Percentiles rank a stretch among this genome's conserved stretches.
These are phyloP conservation scores for Limnephilus lunatus DNA, from an alignment of 2,888 invertebrate genomes.

Conservation along the genomic window DNA sequence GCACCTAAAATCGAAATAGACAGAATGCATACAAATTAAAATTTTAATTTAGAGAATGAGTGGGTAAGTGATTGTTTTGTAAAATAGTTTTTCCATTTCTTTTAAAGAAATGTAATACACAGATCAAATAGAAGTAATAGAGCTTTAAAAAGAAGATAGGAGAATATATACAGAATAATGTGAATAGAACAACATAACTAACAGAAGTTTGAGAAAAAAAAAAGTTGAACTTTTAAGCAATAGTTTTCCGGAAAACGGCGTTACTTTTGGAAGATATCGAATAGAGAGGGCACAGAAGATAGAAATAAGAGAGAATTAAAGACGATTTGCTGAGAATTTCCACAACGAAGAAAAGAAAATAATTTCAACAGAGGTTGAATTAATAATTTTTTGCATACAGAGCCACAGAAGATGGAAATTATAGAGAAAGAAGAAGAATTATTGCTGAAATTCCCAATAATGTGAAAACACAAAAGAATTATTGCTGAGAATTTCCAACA, in stretches of 20 bases:
- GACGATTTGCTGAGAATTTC: too few relatives aligned
- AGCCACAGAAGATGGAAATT: neutral
- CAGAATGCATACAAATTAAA: neutral
- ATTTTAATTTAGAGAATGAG: neutral
- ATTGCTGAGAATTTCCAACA: too few relatives aligned
- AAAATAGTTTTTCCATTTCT: neutral
- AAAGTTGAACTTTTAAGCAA: neutral
- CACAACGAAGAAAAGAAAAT: too few relatives aligned
- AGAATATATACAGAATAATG: neutral
- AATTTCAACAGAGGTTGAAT: too few relatives aligned
- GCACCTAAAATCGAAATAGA: neutral
- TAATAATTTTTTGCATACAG: too few relatives aligned
- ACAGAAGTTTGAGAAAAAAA: neutral
- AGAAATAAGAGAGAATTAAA: too few relatives aligned
- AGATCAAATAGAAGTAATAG: neutral
- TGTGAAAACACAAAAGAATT: too few relatives aligned
- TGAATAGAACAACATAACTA: neutral
- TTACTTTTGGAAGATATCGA: neutral
- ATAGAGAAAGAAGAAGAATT: too few relatives aligned
- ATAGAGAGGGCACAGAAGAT: neutral
- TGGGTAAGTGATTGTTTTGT: neutral
- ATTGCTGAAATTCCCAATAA: too few relatives aligned
- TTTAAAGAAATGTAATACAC: neutral
- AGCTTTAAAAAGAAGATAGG: neutral
- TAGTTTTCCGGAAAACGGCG: neutral